Evolutionary conservation across 2,888 invertebrate species (phyloP).

Genomic region (Parnassius mnemosyne): DNA sequence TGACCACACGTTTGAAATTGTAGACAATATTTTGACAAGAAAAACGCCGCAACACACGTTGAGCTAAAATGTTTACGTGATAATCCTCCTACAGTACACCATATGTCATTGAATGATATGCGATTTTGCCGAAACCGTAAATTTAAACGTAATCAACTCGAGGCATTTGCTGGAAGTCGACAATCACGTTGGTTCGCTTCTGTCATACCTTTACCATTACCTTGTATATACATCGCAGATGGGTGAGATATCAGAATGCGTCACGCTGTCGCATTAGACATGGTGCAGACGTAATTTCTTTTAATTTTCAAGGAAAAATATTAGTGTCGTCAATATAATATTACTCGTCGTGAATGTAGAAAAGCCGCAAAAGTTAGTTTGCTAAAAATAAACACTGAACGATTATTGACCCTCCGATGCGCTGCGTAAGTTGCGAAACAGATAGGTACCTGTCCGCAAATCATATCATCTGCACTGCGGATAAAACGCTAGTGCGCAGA

Average conservation of each 20-base stretch:
- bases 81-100: conserved; percentile 19
- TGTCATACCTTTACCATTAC: background rate
- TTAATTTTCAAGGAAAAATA: too few species aligned
- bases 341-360: too few species aligned
- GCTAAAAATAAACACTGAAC: too few species aligned
- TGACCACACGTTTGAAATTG: conserved; percentile 13
- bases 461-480: conserved; percentile 27
- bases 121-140: conserved; percentile 22
- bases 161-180: conserved; percentile 2
- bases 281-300: too few species aligned
- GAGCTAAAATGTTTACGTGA: conserved; percentile 30
- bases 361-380: too few species aligned
- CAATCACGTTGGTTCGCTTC: background rate
- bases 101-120: conserved; percentile 28
- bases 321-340: too few species aligned
- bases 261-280: too few species aligned
- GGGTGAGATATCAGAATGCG: too few species aligned
- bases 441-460: conserved; percentile 19
- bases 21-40: conserved; percentile 23
- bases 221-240: background rate
- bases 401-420: too few species aligned
- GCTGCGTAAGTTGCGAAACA: background rate
- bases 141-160: conserved; percentile 20
- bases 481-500: conserved; percentile 20
- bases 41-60: conserved; percentile 25